Evolutionary conservation across 2,797 vertebrate genomes (phyloP).

Genomic region (Falco berigora): DNA sequence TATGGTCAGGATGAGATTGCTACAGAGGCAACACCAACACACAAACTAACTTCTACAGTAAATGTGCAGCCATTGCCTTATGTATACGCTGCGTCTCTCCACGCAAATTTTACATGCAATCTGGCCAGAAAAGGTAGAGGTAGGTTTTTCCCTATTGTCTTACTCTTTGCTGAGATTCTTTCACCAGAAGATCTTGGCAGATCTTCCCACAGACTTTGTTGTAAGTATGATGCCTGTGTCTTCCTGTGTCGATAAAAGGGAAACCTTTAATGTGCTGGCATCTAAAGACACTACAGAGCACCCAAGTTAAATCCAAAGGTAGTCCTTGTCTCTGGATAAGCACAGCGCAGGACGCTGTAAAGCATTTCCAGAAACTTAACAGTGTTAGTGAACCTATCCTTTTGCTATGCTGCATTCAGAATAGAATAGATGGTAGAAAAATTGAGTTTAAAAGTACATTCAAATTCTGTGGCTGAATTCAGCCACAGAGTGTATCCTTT

Average conservation of each 20-base stretch:
- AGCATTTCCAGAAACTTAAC: background rate
- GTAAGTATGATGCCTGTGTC: background rate
- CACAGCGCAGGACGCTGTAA: background rate
- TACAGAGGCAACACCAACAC: background rate
- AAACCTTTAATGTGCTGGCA: background rate
- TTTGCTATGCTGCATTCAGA: background rate
- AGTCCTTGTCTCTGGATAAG: background rate
- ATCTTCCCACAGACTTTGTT: background rate
- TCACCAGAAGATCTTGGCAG: background rate
- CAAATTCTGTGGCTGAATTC: background rate
- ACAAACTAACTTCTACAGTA: constrained; percentile 13
- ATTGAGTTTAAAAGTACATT: background rate
- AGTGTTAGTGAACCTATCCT: background rate
- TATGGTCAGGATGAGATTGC: background rate
- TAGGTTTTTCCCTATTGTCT: background rate
- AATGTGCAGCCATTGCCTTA: background rate
- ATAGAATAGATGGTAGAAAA: background rate
- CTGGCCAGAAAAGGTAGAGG: background rate
- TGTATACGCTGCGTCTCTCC: background rate
- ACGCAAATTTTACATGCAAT: background rate
- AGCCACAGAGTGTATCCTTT: background rate
- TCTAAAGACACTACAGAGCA: background rate
- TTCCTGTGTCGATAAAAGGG: background rate
- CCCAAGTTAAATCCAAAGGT: background rate
- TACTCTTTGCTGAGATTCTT: background rate